A percentile compares a stretch with the other conserved stretches of the same genome.
phyloP scores from a whole-genome alignment of 1,140 invertebrate species.

The Penaeus japonicus region DNA sequence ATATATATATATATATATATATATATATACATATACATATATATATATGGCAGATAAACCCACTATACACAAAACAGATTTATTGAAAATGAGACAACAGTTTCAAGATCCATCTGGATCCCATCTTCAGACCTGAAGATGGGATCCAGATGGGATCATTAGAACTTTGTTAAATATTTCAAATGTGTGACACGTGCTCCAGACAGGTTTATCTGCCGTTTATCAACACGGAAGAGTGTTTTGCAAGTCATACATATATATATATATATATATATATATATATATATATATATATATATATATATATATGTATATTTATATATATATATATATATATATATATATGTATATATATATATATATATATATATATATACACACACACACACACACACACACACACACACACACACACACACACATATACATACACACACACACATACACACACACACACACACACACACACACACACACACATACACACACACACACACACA shows the following conservation, averaged over 20 bases:
- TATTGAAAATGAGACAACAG: too few relatives aligned
- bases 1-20: too few relatives aligned
- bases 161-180: too few relatives aligned
- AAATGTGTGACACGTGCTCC: too few relatives aligned
- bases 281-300: neutral
- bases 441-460: neutral
- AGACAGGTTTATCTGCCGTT: too few relatives aligned
- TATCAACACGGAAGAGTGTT: too few relatives aligned
- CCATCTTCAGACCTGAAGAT: too few relatives aligned
- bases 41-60: too few relatives aligned
- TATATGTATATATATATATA: neutral
- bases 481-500: neutral
- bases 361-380: neutral
- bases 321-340: neutral
- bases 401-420: neutral
- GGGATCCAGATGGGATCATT: too few relatives aligned
- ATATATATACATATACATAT: too few relatives aligned
- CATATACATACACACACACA: neutral
- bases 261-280: neutral
- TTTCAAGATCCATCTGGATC: too few relatives aligned
- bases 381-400: neutral
- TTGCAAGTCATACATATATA: neutral
- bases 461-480: neutral
- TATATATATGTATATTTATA: neutral
- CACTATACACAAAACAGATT: too few relatives aligned